Conservation (phyloP, 2,888 invertebrate species). For the Plebejus melissa region DNA sequence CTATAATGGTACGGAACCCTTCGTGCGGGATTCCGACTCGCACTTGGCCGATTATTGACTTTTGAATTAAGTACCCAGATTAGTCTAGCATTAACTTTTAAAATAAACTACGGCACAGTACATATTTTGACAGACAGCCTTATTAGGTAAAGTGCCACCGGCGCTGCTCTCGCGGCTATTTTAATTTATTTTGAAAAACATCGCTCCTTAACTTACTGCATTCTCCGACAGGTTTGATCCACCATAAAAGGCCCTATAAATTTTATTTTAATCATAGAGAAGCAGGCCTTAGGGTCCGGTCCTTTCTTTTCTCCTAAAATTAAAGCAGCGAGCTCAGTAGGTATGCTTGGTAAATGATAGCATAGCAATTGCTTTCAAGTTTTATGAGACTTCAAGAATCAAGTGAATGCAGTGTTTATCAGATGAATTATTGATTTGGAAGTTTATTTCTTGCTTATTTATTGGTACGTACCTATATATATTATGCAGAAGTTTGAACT, state of each 20-base stretch:
- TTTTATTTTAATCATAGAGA: slow-evolving; percentile 28
- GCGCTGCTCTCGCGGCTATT: slow-evolving; percentile 32
- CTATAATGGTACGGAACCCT: too few species aligned
- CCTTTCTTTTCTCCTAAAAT: slow-evolving; percentile 13
- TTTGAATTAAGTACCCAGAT: background rate
- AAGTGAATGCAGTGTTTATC: background rate
- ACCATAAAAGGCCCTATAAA: slow-evolving; percentile 29
- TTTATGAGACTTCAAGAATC: slow-evolving; percentile 3
- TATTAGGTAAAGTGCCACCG: slow-evolving; percentile 26
- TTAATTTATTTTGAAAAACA: slow-evolving; percentile 36
- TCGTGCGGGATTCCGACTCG: too few species aligned
- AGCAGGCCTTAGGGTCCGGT: background rate
- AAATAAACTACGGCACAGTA: background rate
- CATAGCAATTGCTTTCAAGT: background rate
- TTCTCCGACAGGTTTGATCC: slow-evolving; percentile 34
- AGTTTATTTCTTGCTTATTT: background rate
- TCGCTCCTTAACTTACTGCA: slow-evolving; percentile 32
- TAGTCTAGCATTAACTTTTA: background rate
- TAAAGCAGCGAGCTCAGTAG: background rate
- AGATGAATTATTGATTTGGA: background rate
- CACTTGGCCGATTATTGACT: background rate
- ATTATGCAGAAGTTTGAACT: too few species aligned
- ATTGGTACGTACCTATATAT: too few species aligned
- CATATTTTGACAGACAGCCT: slow-evolving; percentile 20
- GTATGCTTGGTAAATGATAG: background rate